Conservation (phyloP, 2,888 invertebrate species). For the Crepidodera aurea region DNA sequence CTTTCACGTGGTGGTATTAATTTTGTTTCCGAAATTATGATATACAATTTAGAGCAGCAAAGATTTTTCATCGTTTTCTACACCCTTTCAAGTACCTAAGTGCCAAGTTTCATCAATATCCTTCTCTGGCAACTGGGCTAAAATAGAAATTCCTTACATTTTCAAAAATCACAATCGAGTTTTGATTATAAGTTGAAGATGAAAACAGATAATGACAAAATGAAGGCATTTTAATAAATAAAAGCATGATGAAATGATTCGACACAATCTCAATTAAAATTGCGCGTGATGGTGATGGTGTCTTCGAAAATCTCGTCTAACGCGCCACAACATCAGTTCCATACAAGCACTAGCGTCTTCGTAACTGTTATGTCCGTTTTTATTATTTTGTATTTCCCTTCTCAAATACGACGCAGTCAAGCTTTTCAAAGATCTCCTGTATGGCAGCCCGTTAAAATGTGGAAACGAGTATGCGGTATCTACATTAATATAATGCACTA, state of each 20-base stretch:
- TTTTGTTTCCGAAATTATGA: no score
- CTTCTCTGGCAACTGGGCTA: no score
- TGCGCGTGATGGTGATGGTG: conserved; percentile 6
- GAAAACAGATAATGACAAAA: conserved; percentile 15
- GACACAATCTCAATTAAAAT: background rate
- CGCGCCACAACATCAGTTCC: conserved; percentile 84
- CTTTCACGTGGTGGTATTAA: no score
- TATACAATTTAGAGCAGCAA: no score
- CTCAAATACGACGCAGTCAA: conserved; percentile 77
- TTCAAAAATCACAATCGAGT: background rate
- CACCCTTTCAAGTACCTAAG: no score
- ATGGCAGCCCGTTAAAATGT: conserved; percentile 84
- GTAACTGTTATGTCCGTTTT: conserved; percentile 86
- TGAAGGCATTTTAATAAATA: conserved; percentile 37
- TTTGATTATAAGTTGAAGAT: conserved; percentile 12
- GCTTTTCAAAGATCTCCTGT: conserved; percentile 81
- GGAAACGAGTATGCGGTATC: conserved; percentile 93
- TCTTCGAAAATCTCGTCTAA: conserved; percentile 65
- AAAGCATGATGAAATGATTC: conserved; percentile 36
- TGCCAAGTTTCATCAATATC: no score
- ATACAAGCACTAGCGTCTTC: conserved; percentile 93
- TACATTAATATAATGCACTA: conserved; percentile 84
- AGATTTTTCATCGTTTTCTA: no score
- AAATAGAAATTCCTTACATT: no score
- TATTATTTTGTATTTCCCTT: conserved; percentile 80